Base-by-base conservation (phyloP, 2,888 invertebrate species). In the Eucera pruinosa region DNA sequence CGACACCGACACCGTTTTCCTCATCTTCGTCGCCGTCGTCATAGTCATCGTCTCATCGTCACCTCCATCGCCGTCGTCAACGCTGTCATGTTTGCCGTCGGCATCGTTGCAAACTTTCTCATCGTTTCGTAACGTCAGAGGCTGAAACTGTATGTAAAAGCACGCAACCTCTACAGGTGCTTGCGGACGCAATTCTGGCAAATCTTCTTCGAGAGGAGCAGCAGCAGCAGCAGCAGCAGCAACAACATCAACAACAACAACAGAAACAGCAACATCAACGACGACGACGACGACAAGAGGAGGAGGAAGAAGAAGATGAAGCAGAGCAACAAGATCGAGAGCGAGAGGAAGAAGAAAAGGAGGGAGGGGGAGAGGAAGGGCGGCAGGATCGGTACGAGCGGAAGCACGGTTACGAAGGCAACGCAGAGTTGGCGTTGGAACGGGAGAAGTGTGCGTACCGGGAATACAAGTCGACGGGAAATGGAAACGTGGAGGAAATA, bases 401-500 rank as follows among this genome's bases (percentile, higher is more conserved):
- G 11, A 64, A 23, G 30, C 54, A 25, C n/a, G 25, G 33, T n/a
- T 55, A 58, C 41, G 47, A 61, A 4, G n/a, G 45, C 25, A 43
- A 30, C 9, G 45, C 41, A 41, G 30, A 57, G 7, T 50, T 57
- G 0, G 45, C 64, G 25, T 27, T 47, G 43, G 64, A 77, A 18
- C 47, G 45, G 2, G 57, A 69, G 6, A 65, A n/a, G n/a, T n/a
- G n/a, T n/a, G n/a, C n/a, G n/a, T n/a, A 54, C 15, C 72, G 54
- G 48, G 74, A 73, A 33, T 77, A 71, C 57, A 82, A 43, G 18
- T 76, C 84, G 39, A 69, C 62, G 55, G 25, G 79, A 6, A 91
- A 91, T 50, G 90, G 87, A 23, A 89, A 90, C 60, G 78, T 84
- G 39, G 91, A 91, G 64, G 89, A 89, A 15, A 92, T 93, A 25